Evolutionary conservation across 2,888 invertebrate genomes (phyloP).

Genomic region (Acrobasis consociella): DNA sequence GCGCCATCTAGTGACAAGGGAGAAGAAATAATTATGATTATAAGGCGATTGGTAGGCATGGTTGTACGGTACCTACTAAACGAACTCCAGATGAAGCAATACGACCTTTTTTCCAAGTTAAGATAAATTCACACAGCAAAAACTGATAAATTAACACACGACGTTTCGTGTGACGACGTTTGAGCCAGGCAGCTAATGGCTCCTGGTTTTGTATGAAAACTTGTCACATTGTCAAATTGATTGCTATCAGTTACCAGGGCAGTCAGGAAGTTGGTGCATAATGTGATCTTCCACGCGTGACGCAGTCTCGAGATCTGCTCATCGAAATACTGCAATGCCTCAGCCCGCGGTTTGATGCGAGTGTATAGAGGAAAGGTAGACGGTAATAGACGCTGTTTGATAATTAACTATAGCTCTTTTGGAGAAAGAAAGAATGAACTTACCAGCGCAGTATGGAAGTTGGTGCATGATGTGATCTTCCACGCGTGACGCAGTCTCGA

Average conservation of each 20-base stretch:
- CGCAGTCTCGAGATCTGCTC: slow-evolving; percentile 91
- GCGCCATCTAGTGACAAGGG: too few species aligned
- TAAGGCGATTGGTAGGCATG: too few species aligned
- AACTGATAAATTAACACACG: too few species aligned
- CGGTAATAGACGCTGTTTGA: slow-evolving; percentile 96
- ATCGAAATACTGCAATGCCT: slow-evolving; percentile 91
- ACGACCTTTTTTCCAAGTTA: too few species aligned
- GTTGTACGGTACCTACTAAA: too few species aligned
- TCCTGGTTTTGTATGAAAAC: too few species aligned
- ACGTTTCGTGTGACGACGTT: too few species aligned
- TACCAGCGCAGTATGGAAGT: slow-evolving; percentile 93
- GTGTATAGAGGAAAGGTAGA: slow-evolving; percentile 99
- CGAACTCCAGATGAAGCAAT: too few species aligned
- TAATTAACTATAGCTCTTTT: slow-evolving; percentile 69
- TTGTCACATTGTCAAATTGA: too few species aligned
- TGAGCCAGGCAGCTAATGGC: too few species aligned
- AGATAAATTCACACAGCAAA: too few species aligned
- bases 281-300: slow-evolving; percentile 91
- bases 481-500: slow-evolving; percentile 90
- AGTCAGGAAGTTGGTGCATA: slow-evolving; percentile 89
- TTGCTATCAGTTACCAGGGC: slow-evolving; percentile 80
- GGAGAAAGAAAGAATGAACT: slow-evolving; percentile 26
- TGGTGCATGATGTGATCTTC: slow-evolving; percentile 89
- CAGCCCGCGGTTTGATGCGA: slow-evolving; percentile 90
- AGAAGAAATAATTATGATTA: too few species aligned